phyloP scores from a whole-genome alignment of 2,888 invertebrate species.

The Drosophila falleni region DNA sequence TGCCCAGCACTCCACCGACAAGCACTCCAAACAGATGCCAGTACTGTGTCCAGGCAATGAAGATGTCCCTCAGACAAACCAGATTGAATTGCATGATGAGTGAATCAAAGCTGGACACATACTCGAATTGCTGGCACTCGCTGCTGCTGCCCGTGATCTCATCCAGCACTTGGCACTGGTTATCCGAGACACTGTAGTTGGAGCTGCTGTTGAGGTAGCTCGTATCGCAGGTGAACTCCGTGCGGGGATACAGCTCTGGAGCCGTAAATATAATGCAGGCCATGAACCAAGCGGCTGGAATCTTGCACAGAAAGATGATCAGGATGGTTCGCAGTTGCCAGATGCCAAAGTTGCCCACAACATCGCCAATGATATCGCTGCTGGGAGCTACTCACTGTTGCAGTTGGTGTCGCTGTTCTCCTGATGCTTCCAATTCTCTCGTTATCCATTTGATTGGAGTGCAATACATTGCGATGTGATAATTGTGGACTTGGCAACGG shows the following conservation, averaged over 20 bases:
- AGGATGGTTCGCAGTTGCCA: conserved; percentile 85
- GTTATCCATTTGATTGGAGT: conserved; percentile 4
- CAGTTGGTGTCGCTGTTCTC: not conserved
- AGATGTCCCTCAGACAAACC: conserved; percentile 85
- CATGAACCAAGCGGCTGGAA: conserved; percentile 86
- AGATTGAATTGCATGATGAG: conserved; percentile 85
- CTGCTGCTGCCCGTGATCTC: conserved; percentile 30
- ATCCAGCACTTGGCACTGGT: conserved; percentile 78
- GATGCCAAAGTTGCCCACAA: conserved; percentile 85
- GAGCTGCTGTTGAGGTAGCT: conserved; percentile 41
- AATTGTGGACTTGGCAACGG: conserved; percentile 59
- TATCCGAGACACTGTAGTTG: conserved; percentile 64
- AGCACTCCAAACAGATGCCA: conserved; percentile 86
- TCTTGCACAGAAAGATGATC: conserved; percentile 85
- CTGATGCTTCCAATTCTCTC: not conserved
- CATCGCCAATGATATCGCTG: conserved; percentile 80
- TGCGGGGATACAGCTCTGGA: conserved; percentile 82
- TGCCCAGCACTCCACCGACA: conserved; percentile 84
- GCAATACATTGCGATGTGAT: conserved; percentile 52
- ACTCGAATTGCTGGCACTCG: conserved; percentile 77
- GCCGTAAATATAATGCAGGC: conserved; percentile 86
- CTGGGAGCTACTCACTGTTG: conserved; percentile 5
- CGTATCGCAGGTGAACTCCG: conserved; percentile 78
- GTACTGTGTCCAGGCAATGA: conserved; percentile 86
- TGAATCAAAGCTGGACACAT: conserved; percentile 81